Evolutionary conservation across 1,140 invertebrate genomes (phyloP), one percentile per base, ranked within the genome.

Genomic region (Diprion similis): DNA sequence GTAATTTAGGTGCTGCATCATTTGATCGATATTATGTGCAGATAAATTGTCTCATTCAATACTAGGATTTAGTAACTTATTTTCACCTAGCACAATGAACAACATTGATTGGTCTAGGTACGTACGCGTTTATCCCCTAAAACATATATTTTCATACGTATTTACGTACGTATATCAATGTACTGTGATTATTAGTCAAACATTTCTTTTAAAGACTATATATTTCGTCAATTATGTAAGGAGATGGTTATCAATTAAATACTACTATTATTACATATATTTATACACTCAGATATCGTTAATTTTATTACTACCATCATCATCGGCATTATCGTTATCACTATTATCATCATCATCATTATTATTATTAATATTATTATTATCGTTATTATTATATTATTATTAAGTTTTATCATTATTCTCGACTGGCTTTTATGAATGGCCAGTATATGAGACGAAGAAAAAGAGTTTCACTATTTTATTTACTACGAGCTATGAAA

Each of bases 181-280:
- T 59, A 59, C 51, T 59, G 51, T 59, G 51, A 59, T 59, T 59
- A 59, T 15, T 59, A 59, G 51, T 59, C 51, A 59, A 59, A 59
- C 51, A 13, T 59, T 59, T 7, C 51, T 59, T 59, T 13, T 59
- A 59, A n/a, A 59, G 51, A 4, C 51, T 59, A 59, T 7, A 59
- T 59, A 59, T 59, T 59, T 15, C 9, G 24, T 37, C 24, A 37
- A 37, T 37, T 37, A 59, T 59, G 11, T 17, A 17, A 59, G 51
- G 51, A 59, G n/a, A 59, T 59, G 51, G 51, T 59, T 59, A 17
- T 59, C 51, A 59, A 59, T 59, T 59, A 15, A 59, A 8, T 59
- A 15, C 9, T 59, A 37, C 24, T 37, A 37, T 37, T 37, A 37
- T 37, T 37, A 37, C 24, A 37, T 37, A 37, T 37, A 37, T 37